phyloP scores from a whole-genome alignment of 2,888 invertebrate genomes.

The Imbricaverruca yamaguchii region DNA sequence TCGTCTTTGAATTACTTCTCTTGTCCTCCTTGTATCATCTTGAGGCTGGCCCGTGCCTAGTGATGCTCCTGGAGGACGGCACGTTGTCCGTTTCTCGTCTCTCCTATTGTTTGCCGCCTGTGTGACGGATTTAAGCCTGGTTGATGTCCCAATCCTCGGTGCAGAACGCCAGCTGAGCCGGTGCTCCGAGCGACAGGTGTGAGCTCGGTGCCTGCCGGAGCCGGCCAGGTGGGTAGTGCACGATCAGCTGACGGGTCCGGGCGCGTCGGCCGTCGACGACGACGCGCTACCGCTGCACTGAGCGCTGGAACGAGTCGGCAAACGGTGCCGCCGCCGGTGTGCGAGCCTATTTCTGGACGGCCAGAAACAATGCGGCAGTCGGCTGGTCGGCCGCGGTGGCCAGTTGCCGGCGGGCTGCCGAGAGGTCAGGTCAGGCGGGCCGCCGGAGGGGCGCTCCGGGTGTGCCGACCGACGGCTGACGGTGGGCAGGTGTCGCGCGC shows the following conservation, averaged over 20 bases:
- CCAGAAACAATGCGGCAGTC: not conserved
- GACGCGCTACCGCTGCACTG: slow-evolving; percentile 7
- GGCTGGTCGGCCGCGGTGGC: not conserved
- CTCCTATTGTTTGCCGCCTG: too few species aligned
- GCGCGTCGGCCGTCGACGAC: not conserved
- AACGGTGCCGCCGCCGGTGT: not conserved
- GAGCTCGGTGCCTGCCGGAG: not conserved
- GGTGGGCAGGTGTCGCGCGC: too few species aligned
- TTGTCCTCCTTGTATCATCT: not conserved
- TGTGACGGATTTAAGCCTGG: too few species aligned
- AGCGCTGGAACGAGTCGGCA: not conserved
- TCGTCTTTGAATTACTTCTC: too few species aligned
- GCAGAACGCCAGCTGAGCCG: not conserved
- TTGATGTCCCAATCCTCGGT: too few species aligned
- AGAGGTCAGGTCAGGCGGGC: not conserved
- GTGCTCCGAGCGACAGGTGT: not conserved
- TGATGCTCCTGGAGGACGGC: too few species aligned
- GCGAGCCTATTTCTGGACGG: not conserved
- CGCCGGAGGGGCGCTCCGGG: not conserved
- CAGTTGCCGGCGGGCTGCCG: not conserved
- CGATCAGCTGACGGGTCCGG: not conserved
- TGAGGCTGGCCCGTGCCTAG: too few species aligned
- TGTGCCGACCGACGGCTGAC: too few species aligned
- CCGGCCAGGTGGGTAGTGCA: not conserved
- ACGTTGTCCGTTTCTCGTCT: too few species aligned